A percentile compares a stretch with the other conserved stretches of the same genome.
These are phyloP conservation scores for Eremobia ochroleuca DNA, from an alignment of 2,888 invertebrate species.

Conservation along the genomic window DNA sequence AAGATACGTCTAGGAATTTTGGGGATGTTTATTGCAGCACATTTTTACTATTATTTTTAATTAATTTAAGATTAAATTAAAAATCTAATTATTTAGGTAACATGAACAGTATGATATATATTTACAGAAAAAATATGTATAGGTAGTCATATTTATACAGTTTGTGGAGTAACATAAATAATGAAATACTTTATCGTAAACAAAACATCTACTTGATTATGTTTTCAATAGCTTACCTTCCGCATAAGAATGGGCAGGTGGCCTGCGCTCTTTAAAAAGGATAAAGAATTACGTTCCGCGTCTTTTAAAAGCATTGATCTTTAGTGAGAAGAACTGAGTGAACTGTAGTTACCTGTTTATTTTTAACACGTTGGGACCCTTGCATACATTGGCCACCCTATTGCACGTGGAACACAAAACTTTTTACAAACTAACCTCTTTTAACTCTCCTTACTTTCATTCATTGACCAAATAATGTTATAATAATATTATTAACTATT, in stretches of 20 bases:
- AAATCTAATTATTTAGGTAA: background rate
- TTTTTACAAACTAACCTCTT: background rate
- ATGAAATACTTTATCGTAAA: background rate
- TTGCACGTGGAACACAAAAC: background rate
- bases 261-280: background rate
- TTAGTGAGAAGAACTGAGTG: background rate
- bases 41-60: too few species aligned
- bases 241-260: background rate
- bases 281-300: too few species aligned
- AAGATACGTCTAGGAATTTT: background rate
- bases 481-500: background rate
- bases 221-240: background rate
- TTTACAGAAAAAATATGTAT: background rate
- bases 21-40: background rate
- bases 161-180: background rate
- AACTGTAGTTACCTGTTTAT: constrained; percentile 3
- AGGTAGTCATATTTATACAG: background rate
- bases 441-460: background rate
- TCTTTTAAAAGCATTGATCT: background rate
- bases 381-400: background rate
- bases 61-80: background rate
- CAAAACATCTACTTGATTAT: background rate
- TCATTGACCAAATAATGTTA: background rate
- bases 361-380: background rate
- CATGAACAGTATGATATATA: background rate